These are phyloP conservation scores for Ostrea edulis DNA, from an alignment of 1,140 invertebrate genomes.

Conservation along the genomic window DNA sequence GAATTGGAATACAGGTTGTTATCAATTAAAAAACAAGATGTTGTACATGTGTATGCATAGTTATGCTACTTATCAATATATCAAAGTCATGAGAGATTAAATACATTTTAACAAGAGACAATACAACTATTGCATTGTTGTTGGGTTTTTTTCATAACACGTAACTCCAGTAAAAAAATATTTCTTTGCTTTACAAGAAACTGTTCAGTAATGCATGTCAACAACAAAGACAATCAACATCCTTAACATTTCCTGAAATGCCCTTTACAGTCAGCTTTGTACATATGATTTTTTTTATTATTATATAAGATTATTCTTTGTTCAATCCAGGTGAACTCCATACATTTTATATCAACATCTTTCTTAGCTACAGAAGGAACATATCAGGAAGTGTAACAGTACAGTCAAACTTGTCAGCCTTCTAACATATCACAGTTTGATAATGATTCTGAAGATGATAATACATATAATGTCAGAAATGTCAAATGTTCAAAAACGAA, in stretches of 20 bases:
- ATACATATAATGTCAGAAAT: background rate
- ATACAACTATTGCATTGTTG: background rate
- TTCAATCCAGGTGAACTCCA: too few species aligned
- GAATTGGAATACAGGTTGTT: too few species aligned
- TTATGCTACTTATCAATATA: too few species aligned
- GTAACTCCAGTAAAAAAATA: background rate
- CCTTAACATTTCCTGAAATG: background rate
- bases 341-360: too few species aligned
- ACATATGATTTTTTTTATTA: background rate
- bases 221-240: background rate
- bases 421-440: slow-evolving; percentile 20
- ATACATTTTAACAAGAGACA: background rate
- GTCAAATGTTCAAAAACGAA: background rate
- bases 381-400: too few species aligned
- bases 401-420: background rate
- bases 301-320: background rate
- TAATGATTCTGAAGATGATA: background rate
- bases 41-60: too few species aligned
- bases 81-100: background rate
- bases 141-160: background rate
- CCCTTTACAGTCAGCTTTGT: background rate
- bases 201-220: background rate
- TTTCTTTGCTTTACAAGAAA: background rate
- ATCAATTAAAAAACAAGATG: too few species aligned
- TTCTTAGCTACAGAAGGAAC: too few species aligned